These are phyloP conservation scores for Ormyrus nitidulus DNA, from an alignment of 2,888 invertebrate species.

Conservation along the genomic window DNA sequence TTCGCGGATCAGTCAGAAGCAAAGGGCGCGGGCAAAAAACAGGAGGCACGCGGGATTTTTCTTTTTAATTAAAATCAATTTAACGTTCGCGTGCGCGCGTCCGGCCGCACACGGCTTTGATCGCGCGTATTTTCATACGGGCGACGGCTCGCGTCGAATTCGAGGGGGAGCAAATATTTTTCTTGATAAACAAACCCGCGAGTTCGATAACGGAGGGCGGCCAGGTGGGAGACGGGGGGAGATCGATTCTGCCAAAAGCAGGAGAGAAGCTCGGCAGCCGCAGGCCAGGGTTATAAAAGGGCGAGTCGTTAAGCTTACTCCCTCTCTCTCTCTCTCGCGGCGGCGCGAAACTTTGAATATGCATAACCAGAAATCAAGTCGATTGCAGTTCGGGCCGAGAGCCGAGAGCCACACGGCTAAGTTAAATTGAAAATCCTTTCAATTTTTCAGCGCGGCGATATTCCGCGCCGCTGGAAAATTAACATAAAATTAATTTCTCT, in stretches of 20 bases:
- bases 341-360: conserved; percentile 41
- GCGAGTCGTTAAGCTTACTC: not conserved
- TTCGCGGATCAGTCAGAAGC: not conserved
- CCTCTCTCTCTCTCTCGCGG: not conserved
- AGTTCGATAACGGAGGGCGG: conserved; percentile 13
- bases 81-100: conserved; percentile 3
- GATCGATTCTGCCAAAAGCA: conserved; percentile 40
- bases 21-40: not conserved
- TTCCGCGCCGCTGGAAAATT: conserved; percentile 12
- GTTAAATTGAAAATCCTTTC: conserved; percentile 45
- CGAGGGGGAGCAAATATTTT: conserved; percentile 34
- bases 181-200: conserved; percentile 12
- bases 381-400: conserved; percentile 1
- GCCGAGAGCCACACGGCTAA: not conserved
- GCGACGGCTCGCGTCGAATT: conserved; percentile 1
- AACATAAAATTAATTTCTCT: conserved; percentile 50
- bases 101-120: not conserved
- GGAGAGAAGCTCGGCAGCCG: not conserved
- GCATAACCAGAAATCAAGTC: conserved; percentile 41
- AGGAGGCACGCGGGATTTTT: not conserved
- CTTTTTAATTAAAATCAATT: conserved; percentile 4
- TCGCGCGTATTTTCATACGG: not conserved
- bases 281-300: conserved; percentile 10
- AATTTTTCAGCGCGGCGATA: conserved; percentile 13
- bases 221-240: not conserved